phyloP scores from a whole-genome alignment of 2,888 invertebrate genomes.

The Eilema griseolum region DNA sequence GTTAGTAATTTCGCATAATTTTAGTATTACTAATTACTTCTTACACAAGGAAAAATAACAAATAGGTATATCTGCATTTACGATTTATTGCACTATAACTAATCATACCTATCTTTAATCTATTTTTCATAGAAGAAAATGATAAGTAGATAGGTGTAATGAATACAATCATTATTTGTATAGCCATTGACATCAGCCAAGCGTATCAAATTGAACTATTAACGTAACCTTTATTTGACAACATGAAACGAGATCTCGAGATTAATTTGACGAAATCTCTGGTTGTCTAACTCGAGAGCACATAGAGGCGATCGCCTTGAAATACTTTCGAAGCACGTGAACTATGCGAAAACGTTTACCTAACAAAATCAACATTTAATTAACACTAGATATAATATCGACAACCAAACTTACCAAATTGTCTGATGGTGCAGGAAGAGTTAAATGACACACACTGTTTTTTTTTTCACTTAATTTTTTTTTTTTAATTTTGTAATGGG shows the following conservation, averaged over 20 bases:
- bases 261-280: slow-evolving; percentile 51
- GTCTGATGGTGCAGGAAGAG: slow-evolving; percentile 22
- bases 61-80: too few relatives aligned
- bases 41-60: not conserved
- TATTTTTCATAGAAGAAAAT: not conserved
- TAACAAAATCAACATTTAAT: slow-evolving; percentile 73
- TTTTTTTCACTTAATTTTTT: slow-evolving; percentile 32
- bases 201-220: slow-evolving; percentile 23
- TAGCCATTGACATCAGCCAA: slow-evolving; percentile 28
- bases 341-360: slow-evolving; percentile 82
- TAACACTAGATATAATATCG: slow-evolving; percentile 52
- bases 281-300: slow-evolving; percentile 59
- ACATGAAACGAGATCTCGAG: slow-evolving; percentile 29
- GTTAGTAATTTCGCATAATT: too few relatives aligned
- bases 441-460: slow-evolving; percentile 40
- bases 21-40: not conserved
- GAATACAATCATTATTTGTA: not conserved
- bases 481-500: slow-evolving; percentile 26
- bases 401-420: slow-evolving; percentile 68
- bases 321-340: slow-evolving; percentile 85
- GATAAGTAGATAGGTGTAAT: not conserved
- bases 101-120: too few relatives aligned
- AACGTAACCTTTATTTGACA: slow-evolving; percentile 28
- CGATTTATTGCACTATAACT: too few relatives aligned
- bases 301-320: slow-evolving; percentile 82